These are phyloP conservation scores for Apomyelois bistriatella DNA, from an alignment of 2,888 invertebrate species.

Conservation along the genomic window DNA sequence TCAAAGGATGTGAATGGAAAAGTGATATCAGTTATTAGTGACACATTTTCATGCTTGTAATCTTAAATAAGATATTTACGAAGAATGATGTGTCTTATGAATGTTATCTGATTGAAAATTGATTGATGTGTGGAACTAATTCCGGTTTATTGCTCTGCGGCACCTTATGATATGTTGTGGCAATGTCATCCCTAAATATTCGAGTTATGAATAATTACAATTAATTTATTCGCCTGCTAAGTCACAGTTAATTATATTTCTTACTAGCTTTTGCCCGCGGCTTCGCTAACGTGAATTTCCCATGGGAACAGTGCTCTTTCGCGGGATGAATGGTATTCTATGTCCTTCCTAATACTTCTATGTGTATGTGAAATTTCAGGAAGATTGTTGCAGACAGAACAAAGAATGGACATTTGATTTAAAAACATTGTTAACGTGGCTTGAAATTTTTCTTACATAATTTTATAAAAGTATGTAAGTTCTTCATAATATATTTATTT, in stretches of 20 bases:
- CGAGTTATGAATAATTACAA: not conserved
- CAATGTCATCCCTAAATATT: constrained; percentile 3
- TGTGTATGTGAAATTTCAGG: too few species aligned
- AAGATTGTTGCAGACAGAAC: too few species aligned
- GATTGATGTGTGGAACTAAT: constrained; percentile 40
- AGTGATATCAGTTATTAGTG: not conserved
- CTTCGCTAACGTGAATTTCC: too few species aligned
- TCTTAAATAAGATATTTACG: constrained; percentile 21
- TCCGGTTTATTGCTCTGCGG: constrained; percentile 29
- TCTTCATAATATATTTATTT: too few species aligned
- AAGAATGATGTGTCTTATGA: constrained; percentile 34
- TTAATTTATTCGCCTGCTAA: not conserved
- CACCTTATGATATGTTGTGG: constrained; percentile 19
- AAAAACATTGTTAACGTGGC: too few species aligned
- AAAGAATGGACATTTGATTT: too few species aligned
- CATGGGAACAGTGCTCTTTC: too few species aligned
- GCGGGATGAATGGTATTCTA: too few species aligned
- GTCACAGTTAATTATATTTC: not conserved
- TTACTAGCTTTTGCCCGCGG: not conserved
- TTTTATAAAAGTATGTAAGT: too few species aligned
- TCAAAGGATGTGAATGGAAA: too few species aligned
- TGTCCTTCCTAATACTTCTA: too few species aligned
- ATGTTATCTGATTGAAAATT: constrained; percentile 29
- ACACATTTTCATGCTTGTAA: not conserved
- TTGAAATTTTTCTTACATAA: too few species aligned